Conservation (phyloP, 2,113 vertebrate species). For the Caloenas nicobarica region DNA sequence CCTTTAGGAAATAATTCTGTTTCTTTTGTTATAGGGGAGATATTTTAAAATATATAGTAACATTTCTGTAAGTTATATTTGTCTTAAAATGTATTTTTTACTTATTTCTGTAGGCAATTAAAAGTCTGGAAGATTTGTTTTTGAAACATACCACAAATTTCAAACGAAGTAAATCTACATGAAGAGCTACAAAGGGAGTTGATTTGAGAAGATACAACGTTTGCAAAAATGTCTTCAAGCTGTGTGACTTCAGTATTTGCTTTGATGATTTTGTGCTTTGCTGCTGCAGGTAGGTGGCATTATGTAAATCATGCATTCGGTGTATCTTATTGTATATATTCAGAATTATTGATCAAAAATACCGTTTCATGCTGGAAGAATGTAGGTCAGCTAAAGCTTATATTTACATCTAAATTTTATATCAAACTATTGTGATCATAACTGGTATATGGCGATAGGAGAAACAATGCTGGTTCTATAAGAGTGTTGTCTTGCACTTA, state of each 20-base stretch:
- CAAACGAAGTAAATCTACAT: slow-evolving; percentile 1
- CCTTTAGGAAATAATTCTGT: background rate
- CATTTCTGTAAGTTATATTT: slow-evolving; percentile 18
- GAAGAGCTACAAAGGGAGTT: slow-evolving; percentile 39
- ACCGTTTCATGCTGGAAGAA: background rate
- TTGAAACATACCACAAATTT: slow-evolving; percentile 36
- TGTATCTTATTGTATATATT: background rate
- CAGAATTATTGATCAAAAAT: background rate
- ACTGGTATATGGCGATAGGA: background rate
- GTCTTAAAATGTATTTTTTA: slow-evolving; percentile 23
- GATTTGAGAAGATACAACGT: background rate
- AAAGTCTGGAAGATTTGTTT: slow-evolving; percentile 33
- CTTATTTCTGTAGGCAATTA: slow-evolving; percentile 63
- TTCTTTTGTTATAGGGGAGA: background rate
- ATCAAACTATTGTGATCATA: background rate
- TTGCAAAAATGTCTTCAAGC: slow-evolving; percentile 63
- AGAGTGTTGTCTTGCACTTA: background rate
- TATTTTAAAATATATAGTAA: background rate
- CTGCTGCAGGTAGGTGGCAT: slow-evolving; percentile 67
- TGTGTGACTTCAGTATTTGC: slow-evolving; percentile 55
- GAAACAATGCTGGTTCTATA: background rate
- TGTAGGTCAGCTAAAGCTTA: background rate
- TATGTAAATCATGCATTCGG: background rate
- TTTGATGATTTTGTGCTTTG: slow-evolving; percentile 69
- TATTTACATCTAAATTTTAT: background rate